Base-by-base conservation (phyloP, 2,888 invertebrate genomes). In the Pammene fasciana region DNA sequence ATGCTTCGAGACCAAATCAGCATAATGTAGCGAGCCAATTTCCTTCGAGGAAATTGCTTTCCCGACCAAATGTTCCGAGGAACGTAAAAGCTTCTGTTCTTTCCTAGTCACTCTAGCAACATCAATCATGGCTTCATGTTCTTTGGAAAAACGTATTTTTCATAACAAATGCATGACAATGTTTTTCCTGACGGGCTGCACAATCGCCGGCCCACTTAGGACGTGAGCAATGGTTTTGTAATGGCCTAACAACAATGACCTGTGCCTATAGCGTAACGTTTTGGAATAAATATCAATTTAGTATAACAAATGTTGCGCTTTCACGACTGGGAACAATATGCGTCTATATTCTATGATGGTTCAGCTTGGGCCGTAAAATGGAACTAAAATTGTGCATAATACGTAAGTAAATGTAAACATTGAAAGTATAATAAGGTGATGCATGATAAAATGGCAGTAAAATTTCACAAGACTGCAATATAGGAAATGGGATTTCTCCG, bases 21-120 rank as follows among this genome's bases (percentile, higher is more conserved):
- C 70, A 71, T 78, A 79, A 80, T 79, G 76, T 76, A 76, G 80
- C 83, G 83, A 86, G 82, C 82, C 86, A 87, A 91, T 91, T 91
- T 92, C 90, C 92, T 83, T 76, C 73, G 74, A 86, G 91, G 91
- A 92, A 91, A 92, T 90, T 89, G 86, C 84, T 82, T 82, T 76
- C 75, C 81, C 81, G 79, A 79, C 76, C 79, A 78, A 82, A 78
- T 81, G 76, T 65, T 70, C 16, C 81, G 78, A 83, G 86, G 89
- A 88, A 79, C 82, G 81, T 84, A 86, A 88, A 87, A 86, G 85
- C 82, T 78, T 81, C 79, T 76, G 79, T 82, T 83, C 79, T 76
- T 78, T 82, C 82, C 77, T 76, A 82, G 85, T 84, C 84, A 84
- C 77, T 77, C 75, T 71, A 55, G 66, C 65, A 72, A 79, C 86